Evolutionary conservation across 2,888 invertebrate species (phyloP).

Genomic region (Lasioglossum marginatum): DNA sequence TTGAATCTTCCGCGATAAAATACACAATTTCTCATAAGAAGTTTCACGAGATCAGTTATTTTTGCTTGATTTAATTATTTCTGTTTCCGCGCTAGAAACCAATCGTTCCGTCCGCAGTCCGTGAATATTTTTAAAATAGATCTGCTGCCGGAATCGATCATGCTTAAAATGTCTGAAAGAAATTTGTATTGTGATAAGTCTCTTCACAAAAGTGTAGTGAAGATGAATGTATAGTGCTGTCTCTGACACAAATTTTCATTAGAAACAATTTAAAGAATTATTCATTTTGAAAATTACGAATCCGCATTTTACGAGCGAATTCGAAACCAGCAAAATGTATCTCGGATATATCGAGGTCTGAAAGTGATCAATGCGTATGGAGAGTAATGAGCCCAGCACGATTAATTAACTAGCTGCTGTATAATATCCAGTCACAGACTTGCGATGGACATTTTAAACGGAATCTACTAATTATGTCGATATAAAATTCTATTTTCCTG

Average conservation of each 20-base stretch:
- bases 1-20: background rate
- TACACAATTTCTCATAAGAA: background rate
- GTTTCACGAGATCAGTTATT: background rate
- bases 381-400: background rate
- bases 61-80: background rate
- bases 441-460: background rate
- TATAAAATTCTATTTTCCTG: background rate
- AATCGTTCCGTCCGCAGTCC: no score
- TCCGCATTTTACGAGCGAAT: background rate
- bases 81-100: no score
- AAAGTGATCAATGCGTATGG: background rate
- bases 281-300: background rate
- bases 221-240: no score
- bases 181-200: no score
- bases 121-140: background rate
- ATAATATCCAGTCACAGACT: background rate
- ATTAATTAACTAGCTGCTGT: background rate
- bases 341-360: background rate
- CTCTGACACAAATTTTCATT: background rate
- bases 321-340: background rate
- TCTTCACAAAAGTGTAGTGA: no score
- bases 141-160: background rate
- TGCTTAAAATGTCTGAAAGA: no score
- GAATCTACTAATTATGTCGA: background rate
- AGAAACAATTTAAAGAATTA: background rate